Conservation (phyloP, 2,888 invertebrate species). For the Melanargia galathea region DNA sequence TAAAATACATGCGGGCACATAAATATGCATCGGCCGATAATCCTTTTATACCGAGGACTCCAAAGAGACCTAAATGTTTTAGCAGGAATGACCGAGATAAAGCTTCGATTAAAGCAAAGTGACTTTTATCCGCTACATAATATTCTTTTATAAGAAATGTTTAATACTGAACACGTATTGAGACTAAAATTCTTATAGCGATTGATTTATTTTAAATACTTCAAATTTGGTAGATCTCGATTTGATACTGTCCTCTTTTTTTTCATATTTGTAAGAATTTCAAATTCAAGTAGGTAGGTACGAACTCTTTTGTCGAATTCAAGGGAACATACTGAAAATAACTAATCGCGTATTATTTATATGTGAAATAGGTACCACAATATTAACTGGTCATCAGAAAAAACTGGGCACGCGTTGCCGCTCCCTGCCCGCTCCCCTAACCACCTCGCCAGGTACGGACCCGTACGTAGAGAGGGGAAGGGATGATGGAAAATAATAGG, state of each 20-base stretch:
- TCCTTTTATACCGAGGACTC: conserved; percentile 16
- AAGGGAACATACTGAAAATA: background rate
- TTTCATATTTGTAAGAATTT: background rate
- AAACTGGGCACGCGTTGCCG: conserved; percentile 75
- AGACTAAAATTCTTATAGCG: conserved; percentile 58
- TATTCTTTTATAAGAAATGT: conserved; percentile 54
- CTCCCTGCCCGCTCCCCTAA: conserved; percentile 56
- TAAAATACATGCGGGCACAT: conserved; percentile 29
- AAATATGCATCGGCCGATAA: conserved; percentile 31
- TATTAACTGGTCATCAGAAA: conserved; percentile 71
- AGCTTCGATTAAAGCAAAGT: conserved; percentile 53
- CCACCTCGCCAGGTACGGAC: conserved; percentile 76
- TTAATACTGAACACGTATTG: conserved; percentile 50
- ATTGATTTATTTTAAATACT: conserved; percentile 59
- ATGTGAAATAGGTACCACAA: conserved; percentile 25
- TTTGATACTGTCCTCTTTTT: conserved; percentile 34
- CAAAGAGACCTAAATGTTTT: conserved; percentile 25
- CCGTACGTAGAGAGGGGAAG: conserved; percentile 78
- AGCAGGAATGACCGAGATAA: conserved; percentile 43
- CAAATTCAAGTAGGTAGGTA: background rate
- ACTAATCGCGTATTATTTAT: conserved; percentile 18
- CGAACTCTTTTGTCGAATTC: background rate
- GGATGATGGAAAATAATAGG: conserved; percentile 83
- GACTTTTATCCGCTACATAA: conserved; percentile 52
- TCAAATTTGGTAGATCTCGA: conserved; percentile 52